Percentiles rank a stretch among this genome's conserved stretches.
phyloP scores from a whole-genome alignment of 1,140 invertebrate species.

The Drosophila simulans region DNA sequence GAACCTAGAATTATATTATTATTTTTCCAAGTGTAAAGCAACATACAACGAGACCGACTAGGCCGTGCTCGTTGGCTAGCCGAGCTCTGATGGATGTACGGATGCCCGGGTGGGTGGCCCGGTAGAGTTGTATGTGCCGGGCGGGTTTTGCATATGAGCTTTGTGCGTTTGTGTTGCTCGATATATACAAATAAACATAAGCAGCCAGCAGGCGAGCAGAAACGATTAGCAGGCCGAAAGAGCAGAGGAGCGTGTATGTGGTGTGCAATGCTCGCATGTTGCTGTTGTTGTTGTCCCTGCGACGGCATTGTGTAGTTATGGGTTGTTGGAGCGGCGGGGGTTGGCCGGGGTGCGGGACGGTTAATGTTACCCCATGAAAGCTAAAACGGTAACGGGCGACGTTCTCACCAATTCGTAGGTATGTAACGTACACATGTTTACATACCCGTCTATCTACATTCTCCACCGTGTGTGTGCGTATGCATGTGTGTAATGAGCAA shows the following conservation, averaged over 20 bases:
- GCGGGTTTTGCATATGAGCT: conserved; percentile 67
- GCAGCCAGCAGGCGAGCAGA: conserved; percentile 75
- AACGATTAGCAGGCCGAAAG: conserved; percentile 71
- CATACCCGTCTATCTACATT: conserved; percentile 51
- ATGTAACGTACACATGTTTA: conserved; percentile 47
- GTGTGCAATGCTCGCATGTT: conserved; percentile 56
- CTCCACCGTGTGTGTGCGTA: conserved; percentile 40
- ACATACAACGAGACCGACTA: conserved; percentile 18
- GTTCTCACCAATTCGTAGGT: conserved; percentile 66
- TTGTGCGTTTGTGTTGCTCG: conserved; percentile 80
- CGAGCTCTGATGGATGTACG: conserved; percentile 12
- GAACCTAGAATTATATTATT: no score
- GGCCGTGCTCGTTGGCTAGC: conserved; percentile 13
- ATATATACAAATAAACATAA: conserved; percentile 84
- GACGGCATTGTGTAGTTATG: conserved; percentile 40
- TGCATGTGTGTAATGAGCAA: conserved; percentile 66
- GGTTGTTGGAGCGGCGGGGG: conserved; percentile 13
- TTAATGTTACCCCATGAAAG: conserved; percentile 70
- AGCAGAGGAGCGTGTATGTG: conserved; percentile 39
- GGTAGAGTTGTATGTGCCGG: conserved; percentile 51
- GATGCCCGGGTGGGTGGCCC: conserved; percentile 1
- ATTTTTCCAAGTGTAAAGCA: conserved; percentile 20
- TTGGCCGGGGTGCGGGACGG: conserved; percentile 21
- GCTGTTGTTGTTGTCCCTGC: conserved; percentile 44
- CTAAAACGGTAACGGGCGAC: conserved; percentile 78